These are phyloP conservation scores for Oeneis ivallda DNA, from an alignment of 2,888 invertebrate species.

Conservation along the genomic window DNA sequence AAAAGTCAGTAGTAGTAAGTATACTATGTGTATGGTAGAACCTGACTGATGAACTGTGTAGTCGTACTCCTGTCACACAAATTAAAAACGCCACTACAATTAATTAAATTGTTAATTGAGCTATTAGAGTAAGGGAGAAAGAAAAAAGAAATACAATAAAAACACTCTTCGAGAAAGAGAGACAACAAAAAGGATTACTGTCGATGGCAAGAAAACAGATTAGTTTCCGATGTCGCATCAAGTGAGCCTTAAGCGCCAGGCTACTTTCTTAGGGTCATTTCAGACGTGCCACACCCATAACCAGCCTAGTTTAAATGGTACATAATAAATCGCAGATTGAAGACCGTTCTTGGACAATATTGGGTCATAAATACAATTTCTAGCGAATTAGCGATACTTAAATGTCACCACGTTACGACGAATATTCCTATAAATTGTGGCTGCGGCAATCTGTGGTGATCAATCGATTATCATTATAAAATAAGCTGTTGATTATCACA, in stretches of 20 bases:
- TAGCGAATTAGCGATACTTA: no score
- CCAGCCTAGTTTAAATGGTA: no score
- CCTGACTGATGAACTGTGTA: background rate
- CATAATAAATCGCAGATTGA: no score
- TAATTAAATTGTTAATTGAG: background rate
- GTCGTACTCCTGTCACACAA: no score
- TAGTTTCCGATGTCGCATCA: conserved; percentile 21
- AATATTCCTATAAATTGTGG: no score
- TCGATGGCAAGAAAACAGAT: conserved; percentile 28
- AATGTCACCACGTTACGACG: no score
- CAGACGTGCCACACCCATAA: background rate
- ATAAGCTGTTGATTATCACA: no score
- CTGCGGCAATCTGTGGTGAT: no score
- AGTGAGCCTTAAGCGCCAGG: background rate
- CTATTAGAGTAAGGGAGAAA: background rate
- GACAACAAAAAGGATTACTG: conserved; percentile 23
- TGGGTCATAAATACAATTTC: no score
- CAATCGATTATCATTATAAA: no score
- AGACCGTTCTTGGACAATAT: no score
- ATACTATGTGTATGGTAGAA: background rate
- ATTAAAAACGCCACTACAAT: no score
- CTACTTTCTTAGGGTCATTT: background rate
- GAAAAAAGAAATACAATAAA: conserved; percentile 21
- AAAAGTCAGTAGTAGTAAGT: conserved; percentile 63
- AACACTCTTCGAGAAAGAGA: conserved; percentile 19